phyloP scores from a whole-genome alignment of 2,888 invertebrate genomes.

The Auanema sp. region DNA sequence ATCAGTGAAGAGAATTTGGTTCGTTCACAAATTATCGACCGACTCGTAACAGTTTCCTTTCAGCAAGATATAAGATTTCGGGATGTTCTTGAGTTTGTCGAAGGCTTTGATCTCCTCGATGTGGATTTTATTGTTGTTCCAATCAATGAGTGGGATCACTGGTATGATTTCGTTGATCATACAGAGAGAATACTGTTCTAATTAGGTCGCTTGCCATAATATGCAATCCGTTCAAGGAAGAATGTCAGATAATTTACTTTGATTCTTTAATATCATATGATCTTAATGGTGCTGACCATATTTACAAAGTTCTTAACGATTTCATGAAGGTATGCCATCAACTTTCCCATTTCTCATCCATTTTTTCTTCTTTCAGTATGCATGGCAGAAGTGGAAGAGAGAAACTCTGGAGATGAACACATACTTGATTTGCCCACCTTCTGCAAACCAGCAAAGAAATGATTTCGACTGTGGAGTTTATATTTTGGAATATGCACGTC shows the following conservation, averaged over 20 bases:
- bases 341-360: no score
- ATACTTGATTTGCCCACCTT: conserved; percentile 23
- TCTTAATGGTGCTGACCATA: conserved; percentile 42
- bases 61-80: conserved; percentile 40
- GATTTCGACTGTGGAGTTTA: conserved; percentile 54
- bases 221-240: conserved; percentile 46
- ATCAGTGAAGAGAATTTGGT: conserved; percentile 14
- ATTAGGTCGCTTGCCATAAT: conserved; percentile 43
- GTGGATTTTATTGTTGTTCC: conserved; percentile 57
- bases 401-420: conserved; percentile 12
- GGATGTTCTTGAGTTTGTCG: conserved; percentile 48
- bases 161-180: conserved; percentile 26
- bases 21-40: no score
- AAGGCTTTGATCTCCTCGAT: conserved; percentile 55
- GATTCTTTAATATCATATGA: conserved; percentile 49
- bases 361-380: conserved; percentile 25
- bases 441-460: conserved; percentile 41
- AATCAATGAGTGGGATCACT: conserved; percentile 58
- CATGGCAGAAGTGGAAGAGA: conserved; percentile 31
- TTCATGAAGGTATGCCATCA: conserved; percentile 49
- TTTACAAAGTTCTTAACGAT: conserved; percentile 37
- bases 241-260: conserved; percentile 43
- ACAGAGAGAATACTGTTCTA: conserved; percentile 6
- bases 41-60: conserved; percentile 2
- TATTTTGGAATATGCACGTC: conserved; percentile 51